These are phyloP conservation scores for Drosophila takahashii DNA, from an alignment of 1,140 invertebrate species.

Conservation along the genomic window DNA sequence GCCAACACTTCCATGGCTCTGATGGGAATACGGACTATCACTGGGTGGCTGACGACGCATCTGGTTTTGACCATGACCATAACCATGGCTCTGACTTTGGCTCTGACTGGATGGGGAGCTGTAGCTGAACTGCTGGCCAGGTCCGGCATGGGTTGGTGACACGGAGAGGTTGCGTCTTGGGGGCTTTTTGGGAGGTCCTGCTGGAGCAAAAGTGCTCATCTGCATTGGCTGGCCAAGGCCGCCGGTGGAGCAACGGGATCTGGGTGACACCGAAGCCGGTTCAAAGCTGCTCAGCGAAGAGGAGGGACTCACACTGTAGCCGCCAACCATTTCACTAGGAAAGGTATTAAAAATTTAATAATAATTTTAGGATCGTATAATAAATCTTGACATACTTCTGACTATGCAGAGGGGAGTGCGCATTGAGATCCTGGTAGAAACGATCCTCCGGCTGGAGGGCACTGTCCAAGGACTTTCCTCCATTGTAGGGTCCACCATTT, in stretches of 20 bases:
- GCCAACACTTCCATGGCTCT: conserved; percentile 77
- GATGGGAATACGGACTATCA: conserved; percentile 77
- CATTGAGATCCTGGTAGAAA: conserved; percentile 74
- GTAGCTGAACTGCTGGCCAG: conserved; percentile 72
- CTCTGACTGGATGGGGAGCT: conserved; percentile 77
- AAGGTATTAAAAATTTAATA: neutral
- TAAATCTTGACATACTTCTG: conserved; percentile 50
- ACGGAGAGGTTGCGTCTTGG: conserved; percentile 93
- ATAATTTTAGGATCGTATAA: no score
- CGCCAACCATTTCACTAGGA: conserved; percentile 69
- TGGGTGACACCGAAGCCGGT: conserved; percentile 84
- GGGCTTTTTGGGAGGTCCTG: conserved; percentile 94
- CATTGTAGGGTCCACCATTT: conserved; percentile 65
- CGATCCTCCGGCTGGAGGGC: conserved; percentile 74
- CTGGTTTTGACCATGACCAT: conserved; percentile 43
- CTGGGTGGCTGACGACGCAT: conserved; percentile 62
- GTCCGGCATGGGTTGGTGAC: conserved; percentile 87
- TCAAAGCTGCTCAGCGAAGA: conserved; percentile 83
- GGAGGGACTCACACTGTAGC: conserved; percentile 75
- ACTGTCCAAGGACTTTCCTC: conserved; percentile 78
- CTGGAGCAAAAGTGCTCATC: conserved; percentile 85
- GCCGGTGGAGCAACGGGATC: conserved; percentile 77
- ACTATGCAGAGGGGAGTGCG: conserved; percentile 72
- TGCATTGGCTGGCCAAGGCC: conserved; percentile 59
- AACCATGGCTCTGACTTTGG: conserved; percentile 47